A percentile compares a stretch with the other conserved stretches of the same genome.
Conservation (phyloP, 2,113 vertebrate genomes). For the Microtus richardsoni region DNA sequence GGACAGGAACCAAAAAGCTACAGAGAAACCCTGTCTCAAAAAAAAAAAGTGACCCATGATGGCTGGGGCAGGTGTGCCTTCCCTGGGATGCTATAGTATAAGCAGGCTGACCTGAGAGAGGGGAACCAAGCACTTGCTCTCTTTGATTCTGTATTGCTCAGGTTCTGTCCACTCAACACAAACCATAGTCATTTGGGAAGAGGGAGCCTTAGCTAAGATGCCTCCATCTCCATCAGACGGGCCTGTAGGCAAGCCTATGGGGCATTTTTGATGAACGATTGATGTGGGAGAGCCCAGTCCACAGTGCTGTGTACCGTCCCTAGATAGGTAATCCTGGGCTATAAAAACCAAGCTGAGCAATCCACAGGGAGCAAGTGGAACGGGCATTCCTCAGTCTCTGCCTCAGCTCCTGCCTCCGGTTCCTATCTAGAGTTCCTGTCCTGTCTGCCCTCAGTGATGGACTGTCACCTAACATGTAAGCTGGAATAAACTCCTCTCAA, state of each 20-base stretch:
- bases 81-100: not conserved
- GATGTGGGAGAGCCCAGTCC: not conserved
- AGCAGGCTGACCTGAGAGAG: not conserved
- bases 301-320: not conserved
- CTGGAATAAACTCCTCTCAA: not conserved
- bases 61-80: not conserved
- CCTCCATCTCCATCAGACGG: not conserved
- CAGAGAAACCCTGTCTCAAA: not conserved
- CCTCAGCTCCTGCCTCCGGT: not conserved
- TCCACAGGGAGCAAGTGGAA: not conserved
- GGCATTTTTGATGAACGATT: not conserved
- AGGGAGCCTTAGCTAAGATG: not conserved
- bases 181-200: not conserved
- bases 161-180: not conserved
- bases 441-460: not conserved
- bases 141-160: not conserved
- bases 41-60: not conserved
- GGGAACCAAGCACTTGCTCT: not conserved
- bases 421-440: not conserved
- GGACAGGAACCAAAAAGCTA: too few species aligned
- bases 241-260: not conserved
- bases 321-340: not conserved
- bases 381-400: not conserved
- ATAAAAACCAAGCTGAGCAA: not conserved
- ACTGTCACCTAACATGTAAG: not conserved